These are phyloP conservation scores for Iguana delicatissima DNA, from an alignment of 2,797 vertebrate species.

Conservation along the genomic window DNA sequence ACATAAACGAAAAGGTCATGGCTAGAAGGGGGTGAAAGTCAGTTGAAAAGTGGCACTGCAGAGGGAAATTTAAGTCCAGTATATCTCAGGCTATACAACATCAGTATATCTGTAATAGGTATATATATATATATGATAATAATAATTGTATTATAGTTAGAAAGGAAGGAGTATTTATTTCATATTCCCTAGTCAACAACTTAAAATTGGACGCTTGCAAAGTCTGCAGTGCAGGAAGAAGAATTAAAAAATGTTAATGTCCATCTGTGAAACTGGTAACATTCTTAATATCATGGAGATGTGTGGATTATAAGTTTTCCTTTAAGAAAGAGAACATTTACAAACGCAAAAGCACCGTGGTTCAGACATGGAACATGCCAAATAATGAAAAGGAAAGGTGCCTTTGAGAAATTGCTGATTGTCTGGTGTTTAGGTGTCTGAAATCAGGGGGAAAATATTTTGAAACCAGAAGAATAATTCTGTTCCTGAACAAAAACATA, in stretches of 20 bases:
- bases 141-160: neutral
- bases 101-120: neutral
- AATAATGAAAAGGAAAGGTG: neutral
- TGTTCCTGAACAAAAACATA: neutral
- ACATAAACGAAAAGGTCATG: neutral
- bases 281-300: too few relatives aligned
- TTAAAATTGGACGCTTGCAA: neutral
- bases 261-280: neutral
- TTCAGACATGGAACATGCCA: neutral
- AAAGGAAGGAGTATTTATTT: neutral
- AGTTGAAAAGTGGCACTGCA: neutral
- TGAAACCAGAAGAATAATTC: neutral
- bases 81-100: neutral
- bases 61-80: neutral
- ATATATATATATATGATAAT: too few relatives aligned
- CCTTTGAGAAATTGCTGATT: neutral
- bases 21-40: neutral
- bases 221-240: neutral
- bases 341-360: neutral
- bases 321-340: neutral
- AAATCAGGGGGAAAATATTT: neutral
- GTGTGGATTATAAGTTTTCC: neutral
- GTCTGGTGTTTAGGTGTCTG: neutral
- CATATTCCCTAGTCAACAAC: too few relatives aligned
- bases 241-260: too few relatives aligned